Conservation (phyloP, 1,140 invertebrate genomes). For the Drosophila bocki region DNA sequence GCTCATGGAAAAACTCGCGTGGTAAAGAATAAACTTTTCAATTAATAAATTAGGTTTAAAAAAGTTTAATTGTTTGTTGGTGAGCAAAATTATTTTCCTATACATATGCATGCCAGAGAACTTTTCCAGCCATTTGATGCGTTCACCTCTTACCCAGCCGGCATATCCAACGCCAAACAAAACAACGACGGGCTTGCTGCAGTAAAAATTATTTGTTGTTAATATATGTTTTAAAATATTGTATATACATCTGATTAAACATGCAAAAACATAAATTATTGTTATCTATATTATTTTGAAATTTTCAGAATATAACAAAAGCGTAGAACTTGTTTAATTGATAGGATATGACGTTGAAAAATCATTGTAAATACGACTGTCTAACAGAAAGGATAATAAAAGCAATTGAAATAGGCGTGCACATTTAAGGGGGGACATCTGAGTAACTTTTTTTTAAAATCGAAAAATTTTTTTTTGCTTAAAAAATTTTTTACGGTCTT, state of each 20-base stretch:
- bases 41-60: conserved; percentile 69
- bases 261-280: conserved; percentile 25
- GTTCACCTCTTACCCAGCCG: conserved; percentile 58
- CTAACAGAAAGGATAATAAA: neutral
- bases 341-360: neutral
- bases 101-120: neutral
- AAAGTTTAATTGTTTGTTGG: conserved; percentile 61
- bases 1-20: conserved; percentile 24
- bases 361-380: neutral
- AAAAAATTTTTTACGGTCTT: too few species aligned
- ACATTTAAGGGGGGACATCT: too few species aligned
- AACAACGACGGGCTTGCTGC: conserved; percentile 9
- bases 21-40: conserved; percentile 69
- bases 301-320: neutral
- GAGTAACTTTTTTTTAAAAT: too few species aligned
- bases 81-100: conserved; percentile 4
- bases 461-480: too few species aligned
- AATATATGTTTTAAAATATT: neutral
- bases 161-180: conserved; percentile 45
- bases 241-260: conserved; percentile 3
- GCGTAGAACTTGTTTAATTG: neutral
- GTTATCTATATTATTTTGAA: neutral
- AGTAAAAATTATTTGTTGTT: conserved; percentile 18
- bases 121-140: conserved; percentile 7
- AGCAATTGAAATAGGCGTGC: neutral